Evolutionary conservation across 2,113 vertebrate genomes (phyloP), one percentile per base, ranked within the genome.

Genomic region (Shinisaurus crocodilurus): DNA sequence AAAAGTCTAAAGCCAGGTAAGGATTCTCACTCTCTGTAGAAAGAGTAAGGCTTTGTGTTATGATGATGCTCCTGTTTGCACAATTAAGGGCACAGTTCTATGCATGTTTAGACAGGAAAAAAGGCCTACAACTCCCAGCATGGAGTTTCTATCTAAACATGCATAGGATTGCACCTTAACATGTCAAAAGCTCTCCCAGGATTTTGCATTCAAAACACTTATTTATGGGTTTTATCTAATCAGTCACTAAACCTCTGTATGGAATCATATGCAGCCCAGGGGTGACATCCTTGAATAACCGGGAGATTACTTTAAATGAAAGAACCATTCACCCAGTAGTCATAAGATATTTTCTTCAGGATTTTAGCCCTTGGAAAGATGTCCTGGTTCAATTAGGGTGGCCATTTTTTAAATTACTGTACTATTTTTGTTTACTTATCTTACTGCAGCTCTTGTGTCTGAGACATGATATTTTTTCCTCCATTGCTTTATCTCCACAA

Each of bases 231-330:
- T 80, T 85, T 91, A 92, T 1, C 70, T 72, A 90, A 86, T 0
- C 0, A 72, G 75, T 87, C 83, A 80, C 37, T 92, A 86, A 91
- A 92, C 76, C 65, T 89, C 63, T 90, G 87, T 80, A 37, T 34
- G 48, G 0, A 91, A 43, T 45, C 90, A 86, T 86, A 72, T 34
- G 9, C 45, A 85, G 43, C 10, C 32, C 80, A 93, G 91, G 76
- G 91, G n/a, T 80, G 69, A 89, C 60, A 92, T 74, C 81, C 83
- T 91, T 91, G 86, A 81, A 89, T 94, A n/a, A n/a, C n/a, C n/a
- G n/a, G n/a, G 87, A 88, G 32, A 67, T 89, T 43, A 77, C 92
- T 57, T 81, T 88, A 72, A 84, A 4, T 48, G 43, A 40, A 88
- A 80, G 65, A 89, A 85, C 85, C 4, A 86, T 74, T 72, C 10